These are phyloP conservation scores for Ennomos quercinarius DNA, from an alignment of 2,888 invertebrate species.

Conservation along the genomic window DNA sequence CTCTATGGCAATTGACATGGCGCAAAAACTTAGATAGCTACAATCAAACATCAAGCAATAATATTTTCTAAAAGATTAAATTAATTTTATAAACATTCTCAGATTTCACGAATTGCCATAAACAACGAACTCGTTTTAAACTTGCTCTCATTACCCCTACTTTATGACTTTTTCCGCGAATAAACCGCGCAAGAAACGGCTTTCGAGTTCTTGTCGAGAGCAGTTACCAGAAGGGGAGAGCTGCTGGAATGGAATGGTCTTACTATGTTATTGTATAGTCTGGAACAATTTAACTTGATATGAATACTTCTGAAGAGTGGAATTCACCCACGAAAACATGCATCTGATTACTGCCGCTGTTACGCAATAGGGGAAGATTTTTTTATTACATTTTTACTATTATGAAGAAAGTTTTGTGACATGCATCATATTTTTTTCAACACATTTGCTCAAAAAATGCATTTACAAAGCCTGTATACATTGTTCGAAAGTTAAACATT, in stretches of 20 bases:
- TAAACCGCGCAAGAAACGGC: constrained; percentile 9
- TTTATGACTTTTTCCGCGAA: constrained; percentile 6
- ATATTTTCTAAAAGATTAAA: too few species aligned
- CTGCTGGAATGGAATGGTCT: constrained; percentile 2
- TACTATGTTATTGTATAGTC: constrained; percentile 1
- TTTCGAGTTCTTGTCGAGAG: constrained; percentile 2
- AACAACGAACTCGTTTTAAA: constrained; percentile 6
- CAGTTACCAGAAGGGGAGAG: constrained; percentile 1
- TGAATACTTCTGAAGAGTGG: neutral
- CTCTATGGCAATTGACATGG: too few species aligned
- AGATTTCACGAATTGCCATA: constrained; percentile 1
- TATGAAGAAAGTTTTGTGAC: too few species aligned
- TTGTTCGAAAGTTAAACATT: too few species aligned
- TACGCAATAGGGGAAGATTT: too few species aligned
- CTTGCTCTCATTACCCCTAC: constrained; percentile 10
- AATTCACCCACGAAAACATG: neutral
- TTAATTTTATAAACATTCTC: neutral
- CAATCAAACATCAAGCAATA: too few species aligned
- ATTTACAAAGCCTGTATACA: too few species aligned
- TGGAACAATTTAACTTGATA: constrained; percentile 3
- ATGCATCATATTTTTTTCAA: too few species aligned
- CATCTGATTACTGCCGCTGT: neutral
- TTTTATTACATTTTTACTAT: too few species aligned
- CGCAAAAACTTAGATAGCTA: too few species aligned
- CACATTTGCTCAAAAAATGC: too few species aligned